Base-by-base conservation (phyloP, 2,113 vertebrate genomes). In the Neodontobutis hainanensis region DNA sequence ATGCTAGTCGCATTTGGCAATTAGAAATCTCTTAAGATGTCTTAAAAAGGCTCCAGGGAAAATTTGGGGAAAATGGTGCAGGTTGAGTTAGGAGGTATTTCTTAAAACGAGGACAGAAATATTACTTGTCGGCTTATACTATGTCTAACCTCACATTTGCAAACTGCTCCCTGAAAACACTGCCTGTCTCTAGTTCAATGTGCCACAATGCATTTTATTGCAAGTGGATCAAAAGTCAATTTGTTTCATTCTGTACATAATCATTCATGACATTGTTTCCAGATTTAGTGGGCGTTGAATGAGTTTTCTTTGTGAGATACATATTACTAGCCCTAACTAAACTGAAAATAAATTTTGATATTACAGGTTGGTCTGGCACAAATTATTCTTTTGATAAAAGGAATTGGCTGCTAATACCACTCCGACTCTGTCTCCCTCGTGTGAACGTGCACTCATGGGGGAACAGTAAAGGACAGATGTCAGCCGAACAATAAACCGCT, bases 381-480 rank as follows among this genome's bases (percentile, higher is more conserved):
- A 27, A 27, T 27, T 27, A 27, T 27, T 8, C 34, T n/a, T 55
- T 38, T 55, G 35, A 62, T 43, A 36, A 55, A 32, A 42, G 45
- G 10, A 36, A 50, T 34, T 55, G 32, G 34, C 34, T 8, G 52
- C 52, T 55, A 55, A 55, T 55, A 34, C 52, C 52, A 15, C 7
- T 46, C 59, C 34, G 51, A 53, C 43, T 74, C 35, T 64, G 9
- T 67, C 11, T 4, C 8, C 58, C 38, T 32, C 5, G 70, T 16
- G 34, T 67, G 57, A 66, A 59, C 40, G n/a, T 0, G 60, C 51
- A 14, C 60, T 61, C 61, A 43, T 52, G n/a, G 3, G 38, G 45
- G 48, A 6, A 34, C 16, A 58, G 50, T 57, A 34, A 11, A 15
- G 38, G 61, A 19, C 74, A 66, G 60, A 75, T 46, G 61, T 58